phyloP scores from a whole-genome alignment of 2,113 vertebrate genomes.

The Dendropsophus ebraccatus region DNA sequence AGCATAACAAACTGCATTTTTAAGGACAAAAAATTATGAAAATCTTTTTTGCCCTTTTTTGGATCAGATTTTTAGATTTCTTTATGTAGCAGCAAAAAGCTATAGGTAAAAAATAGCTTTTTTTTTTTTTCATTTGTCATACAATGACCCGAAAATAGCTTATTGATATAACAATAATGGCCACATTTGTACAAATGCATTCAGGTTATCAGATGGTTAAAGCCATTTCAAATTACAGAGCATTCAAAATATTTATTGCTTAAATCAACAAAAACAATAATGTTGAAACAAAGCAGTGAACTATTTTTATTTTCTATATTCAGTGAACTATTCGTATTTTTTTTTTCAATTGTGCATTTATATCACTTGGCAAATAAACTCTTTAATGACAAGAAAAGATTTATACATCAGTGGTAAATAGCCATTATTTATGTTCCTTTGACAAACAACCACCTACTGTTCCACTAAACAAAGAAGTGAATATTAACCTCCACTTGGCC shows the following conservation, averaged over 20 bases:
- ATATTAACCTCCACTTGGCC: neutral
- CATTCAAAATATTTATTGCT: neutral
- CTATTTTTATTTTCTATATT: neutral
- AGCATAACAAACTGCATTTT: too few relatives aligned
- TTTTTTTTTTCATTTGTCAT: too few relatives aligned
- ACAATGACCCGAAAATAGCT: too few relatives aligned
- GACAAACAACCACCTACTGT: slow-evolving; percentile 61
- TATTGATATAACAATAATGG: too few relatives aligned
- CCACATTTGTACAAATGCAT: too few relatives aligned
- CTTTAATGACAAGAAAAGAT: neutral
- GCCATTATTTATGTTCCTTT: slow-evolving; percentile 53
- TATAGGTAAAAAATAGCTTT: too few relatives aligned
- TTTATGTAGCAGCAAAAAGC: too few relatives aligned
- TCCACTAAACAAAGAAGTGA: slow-evolving; percentile 60
- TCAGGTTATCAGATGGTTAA: too few relatives aligned
- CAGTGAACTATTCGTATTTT: too few relatives aligned
- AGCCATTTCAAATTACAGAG: neutral
- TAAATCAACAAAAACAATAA: neutral
- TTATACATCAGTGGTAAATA: neutral
- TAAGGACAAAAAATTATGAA: too few relatives aligned
- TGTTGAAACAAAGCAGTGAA: neutral
- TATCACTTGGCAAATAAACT: neutral
- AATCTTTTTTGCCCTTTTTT: too few relatives aligned
- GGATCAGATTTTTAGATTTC: too few relatives aligned
- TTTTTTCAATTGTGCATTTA: neutral